Conservation (phyloP, 2,797 vertebrate species). For the Sternotherus odoratus region DNA sequence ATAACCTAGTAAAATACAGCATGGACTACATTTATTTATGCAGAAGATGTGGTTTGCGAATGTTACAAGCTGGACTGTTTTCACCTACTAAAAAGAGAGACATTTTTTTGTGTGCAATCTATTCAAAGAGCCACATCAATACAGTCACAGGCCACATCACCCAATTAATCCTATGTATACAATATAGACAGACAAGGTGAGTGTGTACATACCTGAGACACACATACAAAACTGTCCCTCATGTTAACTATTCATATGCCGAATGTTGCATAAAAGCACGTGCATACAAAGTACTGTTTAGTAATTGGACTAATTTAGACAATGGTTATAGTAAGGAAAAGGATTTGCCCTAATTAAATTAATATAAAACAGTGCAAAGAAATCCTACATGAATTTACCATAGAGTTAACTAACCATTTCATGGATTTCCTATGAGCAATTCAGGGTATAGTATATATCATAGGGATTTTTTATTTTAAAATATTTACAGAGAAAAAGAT, state of each 20-base stretch:
- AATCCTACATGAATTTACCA: constrained; percentile 43
- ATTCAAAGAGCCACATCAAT: not conserved
- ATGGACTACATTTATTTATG: constrained; percentile 36
- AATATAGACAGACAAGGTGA: not conserved
- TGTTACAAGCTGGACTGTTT: not conserved
- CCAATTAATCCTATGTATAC: not conserved
- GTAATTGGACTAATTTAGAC: not conserved
- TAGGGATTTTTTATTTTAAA: not conserved
- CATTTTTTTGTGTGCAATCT: not conserved
- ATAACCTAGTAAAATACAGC: not conserved
- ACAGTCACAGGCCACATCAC: not conserved
- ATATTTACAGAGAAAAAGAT: not conserved
- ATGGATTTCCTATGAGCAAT: constrained; percentile 20
- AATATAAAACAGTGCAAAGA: constrained; percentile 41
- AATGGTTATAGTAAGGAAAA: constrained; percentile 31
- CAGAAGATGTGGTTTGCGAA: not conserved
- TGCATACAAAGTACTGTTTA: not conserved
- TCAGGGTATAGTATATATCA: not conserved
- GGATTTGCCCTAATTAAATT: constrained; percentile 48
- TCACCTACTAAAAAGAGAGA: constrained; percentile 35
- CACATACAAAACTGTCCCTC: not conserved
- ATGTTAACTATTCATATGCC: not conserved
- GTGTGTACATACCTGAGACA: not conserved
- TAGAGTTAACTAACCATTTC: constrained; percentile 27
- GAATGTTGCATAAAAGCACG: not conserved